Base-by-base conservation (phyloP, 2,888 invertebrate species). In the Lasioglossum vierecki region DNA sequence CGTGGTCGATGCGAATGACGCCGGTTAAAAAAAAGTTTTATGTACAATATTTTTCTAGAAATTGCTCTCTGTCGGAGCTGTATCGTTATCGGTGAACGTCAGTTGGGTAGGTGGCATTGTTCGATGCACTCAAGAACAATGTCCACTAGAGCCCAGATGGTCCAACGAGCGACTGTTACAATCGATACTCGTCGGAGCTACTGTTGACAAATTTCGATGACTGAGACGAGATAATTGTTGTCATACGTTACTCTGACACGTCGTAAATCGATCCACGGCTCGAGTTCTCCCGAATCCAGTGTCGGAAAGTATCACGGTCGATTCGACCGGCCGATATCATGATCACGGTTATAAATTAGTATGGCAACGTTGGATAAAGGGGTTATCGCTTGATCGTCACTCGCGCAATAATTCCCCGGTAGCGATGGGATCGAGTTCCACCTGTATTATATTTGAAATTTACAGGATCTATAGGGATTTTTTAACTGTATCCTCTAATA, bases 241-340 rank as follows among this genome's bases (percentile, higher is more conserved):
- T 39, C 66, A 68, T 68, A 68, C 35, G 66, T 68, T 68, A 39
- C 66, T 22, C 35, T 22, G 73, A 60, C 77, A 71, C 68, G 39
- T 77, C 66, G 79, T 77, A 82, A 85, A 74, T 80, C 74, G 72
- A 70, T 22, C 44, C 73, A 39, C 39, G 8, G 66, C 9, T 63
- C 63, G 30, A 63, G 63, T 30, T 68, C 66, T 39, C 9, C 9
- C 66, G 66, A 68, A 68, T 39, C 9, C 66, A 39, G 66, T 18
- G 39, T 35, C 39, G 35, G 22, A 68, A 68, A 68, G 63, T 63
- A 30, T 63, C 63, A 30, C 8, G 63, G 18, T 63, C 63, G 63
- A 63, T 30, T 63, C 63, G 63, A 70, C 60, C 15, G 13, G 53
- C 30, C 15, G 63, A 63, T 63, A 26, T 26, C 53, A 71, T 44